Base-by-base conservation (phyloP, 2,888 invertebrate genomes). In the Cecidostiba fungosa region DNA sequence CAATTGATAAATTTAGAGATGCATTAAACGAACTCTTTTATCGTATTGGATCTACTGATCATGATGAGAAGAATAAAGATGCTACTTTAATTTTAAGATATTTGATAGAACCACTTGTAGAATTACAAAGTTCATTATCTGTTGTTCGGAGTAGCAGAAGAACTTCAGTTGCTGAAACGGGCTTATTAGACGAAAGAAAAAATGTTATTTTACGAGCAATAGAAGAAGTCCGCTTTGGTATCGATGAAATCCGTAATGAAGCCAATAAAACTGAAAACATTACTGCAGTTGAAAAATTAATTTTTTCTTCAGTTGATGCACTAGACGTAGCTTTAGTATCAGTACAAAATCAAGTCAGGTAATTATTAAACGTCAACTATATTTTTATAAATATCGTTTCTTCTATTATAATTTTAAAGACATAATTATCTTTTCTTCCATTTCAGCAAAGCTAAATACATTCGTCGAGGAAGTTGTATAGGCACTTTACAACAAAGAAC, bases 111-210 rank as follows among this genome's bases (percentile, higher is more conserved):
- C 92, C 92, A 4, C 77, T 91, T 4, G 87, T 92, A 19, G 91
- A 92, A 84, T 91, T 92, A 32, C 89, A 90, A 62, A 92, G 90
- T 74, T 89, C 91, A 4, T 82, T 92, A 0, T 91, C 91, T 0
- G 90, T 91, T 16, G 88, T 92, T 16, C 88, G 90, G 66, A 91
- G 89, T 39, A 90, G 91, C 73, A 89, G 91, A 19, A 88, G 83
- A 78, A 90, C 89, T 72, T 85, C 90, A 3, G 89, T 90, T 32
- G 88, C 90, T 0, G 90, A 91, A 85, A 85, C 87, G 4, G 88
- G 87, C 5, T 79, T 92, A 39, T 72, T 91, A 4, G 90, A 90
- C 5, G 91, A 91, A 81, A 89, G 90, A 76, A 89, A 88, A 87
- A 91, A 86, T 84, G 91, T 92, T 4, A 92, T 91, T 76, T 74